Evolutionary conservation across 2,888 invertebrate species (phyloP), one percentile per base, ranked within the genome.

Genomic region (Acronicta psi): DNA sequence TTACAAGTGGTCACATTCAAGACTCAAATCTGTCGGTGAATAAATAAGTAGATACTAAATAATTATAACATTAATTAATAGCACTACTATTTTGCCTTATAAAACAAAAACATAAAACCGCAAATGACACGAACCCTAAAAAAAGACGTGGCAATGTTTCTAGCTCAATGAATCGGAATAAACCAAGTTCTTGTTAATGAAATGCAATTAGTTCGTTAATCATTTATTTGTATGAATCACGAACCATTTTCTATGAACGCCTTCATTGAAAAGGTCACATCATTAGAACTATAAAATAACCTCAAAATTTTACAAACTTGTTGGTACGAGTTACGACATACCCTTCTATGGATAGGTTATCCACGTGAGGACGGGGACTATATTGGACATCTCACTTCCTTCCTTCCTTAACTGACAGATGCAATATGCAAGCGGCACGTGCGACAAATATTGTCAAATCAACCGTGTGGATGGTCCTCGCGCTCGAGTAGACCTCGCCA

Each of bases 401-500:
- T 58, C 46, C 40, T 50, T 50, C 31, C 37, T 58, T 59, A n/a
- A 57, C 49, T 45, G 41, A 31, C 49, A 49, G 41, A 31, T 29
- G 43, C 41, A 20, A 44, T 55, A 43, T 34, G 41, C 41, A 40
- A 61, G 29, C 10, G 79, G 36, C 82, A 85, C 81, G 80, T 79
- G 80, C 68, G 44, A 72, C 75, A 71, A 77, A 79, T 77, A 74
- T 78, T 73, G 75, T 72, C 73, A 81, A 88, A 81, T 87, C 79
- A 88, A 82, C 77, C 81, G 81, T 75, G 75, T 67, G 77, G 72
- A 54, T 79, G 81, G 72, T 80, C 82, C 85, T 84, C 82, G 80
- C 87, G 84, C 82, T 85, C 77, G 84, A 86, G 81, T 84, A 80
- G 75, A 77, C 69, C 64, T 70, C 61, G 62, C 79, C 85, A 88